A percentile compares a stretch with the other conserved stretches of the same genome.
Evolutionary conservation across 2,113 vertebrate species (phyloP).

Genomic region (Cepphus grylle): DNA sequence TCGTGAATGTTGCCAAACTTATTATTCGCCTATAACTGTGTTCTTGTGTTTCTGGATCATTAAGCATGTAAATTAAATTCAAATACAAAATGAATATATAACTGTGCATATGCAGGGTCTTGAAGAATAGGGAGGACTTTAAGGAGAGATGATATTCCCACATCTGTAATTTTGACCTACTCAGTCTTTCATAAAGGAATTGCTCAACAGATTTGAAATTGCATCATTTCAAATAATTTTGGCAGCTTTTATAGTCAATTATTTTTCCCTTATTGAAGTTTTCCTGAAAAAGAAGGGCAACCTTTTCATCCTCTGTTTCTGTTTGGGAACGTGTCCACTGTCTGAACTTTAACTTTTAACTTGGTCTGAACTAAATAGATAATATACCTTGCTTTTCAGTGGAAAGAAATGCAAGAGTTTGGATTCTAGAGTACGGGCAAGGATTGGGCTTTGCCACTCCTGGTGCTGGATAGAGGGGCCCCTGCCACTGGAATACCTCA

Average conservation of each 20-base stretch:
- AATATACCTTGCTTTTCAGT: neutral
- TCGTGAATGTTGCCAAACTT: slow-evolving; percentile 21
- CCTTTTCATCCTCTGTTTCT: neutral
- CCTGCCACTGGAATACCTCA: neutral
- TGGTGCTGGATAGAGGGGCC: neutral
- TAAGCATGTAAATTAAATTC: slow-evolving; percentile 53
- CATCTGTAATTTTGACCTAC: slow-evolving; percentile 54
- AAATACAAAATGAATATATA: slow-evolving; percentile 38
- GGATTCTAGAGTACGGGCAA: neutral
- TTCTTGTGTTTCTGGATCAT: slow-evolving; percentile 53
- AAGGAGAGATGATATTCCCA: slow-evolving; percentile 25
- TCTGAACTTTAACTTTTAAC: too few relatives aligned
- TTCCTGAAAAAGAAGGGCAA: neutral
- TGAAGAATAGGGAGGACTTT: slow-evolving; percentile 29
- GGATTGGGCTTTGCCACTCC: neutral
- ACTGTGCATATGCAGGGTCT: neutral
- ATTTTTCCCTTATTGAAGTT: neutral
- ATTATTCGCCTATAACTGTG: neutral
- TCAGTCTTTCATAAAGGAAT: slow-evolving; percentile 41
- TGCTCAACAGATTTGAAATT: slow-evolving; percentile 43
- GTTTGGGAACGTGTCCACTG: neutral
- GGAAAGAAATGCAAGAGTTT: neutral
- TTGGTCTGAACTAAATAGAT: neutral
- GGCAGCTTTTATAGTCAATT: slow-evolving; percentile 9
- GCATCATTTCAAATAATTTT: slow-evolving; percentile 22